phyloP scores from a whole-genome alignment of 2,113 vertebrate genomes.

The Zootoca vivipara region DNA sequence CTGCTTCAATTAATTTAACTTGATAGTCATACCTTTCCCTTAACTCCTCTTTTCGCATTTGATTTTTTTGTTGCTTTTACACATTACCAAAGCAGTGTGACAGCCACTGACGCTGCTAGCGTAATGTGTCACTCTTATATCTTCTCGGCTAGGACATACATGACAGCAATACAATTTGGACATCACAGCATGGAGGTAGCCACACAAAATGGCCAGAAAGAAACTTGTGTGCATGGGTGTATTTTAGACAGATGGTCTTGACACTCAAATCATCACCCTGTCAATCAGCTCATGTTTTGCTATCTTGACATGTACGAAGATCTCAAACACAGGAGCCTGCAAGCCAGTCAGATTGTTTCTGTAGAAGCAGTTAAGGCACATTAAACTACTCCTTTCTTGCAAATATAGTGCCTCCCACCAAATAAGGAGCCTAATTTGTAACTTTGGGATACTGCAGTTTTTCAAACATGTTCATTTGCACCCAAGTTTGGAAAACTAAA shows the following conservation, averaged over 20 bases:
- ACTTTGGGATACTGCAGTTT: not conserved
- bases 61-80: not conserved
- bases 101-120: not conserved
- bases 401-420: not conserved
- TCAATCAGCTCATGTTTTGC: not conserved
- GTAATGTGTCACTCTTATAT: not conserved
- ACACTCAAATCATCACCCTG: not conserved
- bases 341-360: not conserved
- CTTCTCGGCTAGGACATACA: not conserved
- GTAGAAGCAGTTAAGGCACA: not conserved
- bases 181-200: not conserved
- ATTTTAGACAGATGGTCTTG: not conserved
- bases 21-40: not conserved
- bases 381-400: not conserved
- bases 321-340: not conserved
- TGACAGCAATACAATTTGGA: not conserved
- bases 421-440: not conserved
- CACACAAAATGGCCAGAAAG: not conserved
- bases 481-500: not conserved
- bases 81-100: not conserved
- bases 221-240: not conserved
- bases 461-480: conserved; percentile 8
- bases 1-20: not conserved
- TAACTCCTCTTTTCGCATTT: not conserved
- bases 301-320: not conserved